Evolutionary conservation across 1,140 invertebrate genomes (phyloP).

Genomic region (Neotoxoptera formosana): DNA sequence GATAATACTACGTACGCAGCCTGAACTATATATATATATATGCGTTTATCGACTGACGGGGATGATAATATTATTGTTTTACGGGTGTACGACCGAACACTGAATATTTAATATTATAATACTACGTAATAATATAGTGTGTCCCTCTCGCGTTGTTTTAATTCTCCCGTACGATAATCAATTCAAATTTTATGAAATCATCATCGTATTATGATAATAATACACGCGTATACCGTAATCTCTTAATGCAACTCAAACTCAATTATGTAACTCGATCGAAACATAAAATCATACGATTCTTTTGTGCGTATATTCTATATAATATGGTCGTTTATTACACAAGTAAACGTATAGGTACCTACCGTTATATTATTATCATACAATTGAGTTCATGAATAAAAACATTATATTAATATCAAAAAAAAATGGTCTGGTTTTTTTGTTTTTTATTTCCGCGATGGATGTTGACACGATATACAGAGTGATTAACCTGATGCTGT

Average conservation of each 20-base stretch:
- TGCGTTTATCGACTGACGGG: neutral
- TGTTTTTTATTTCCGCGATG: too few relatives aligned
- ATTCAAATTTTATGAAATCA: neutral
- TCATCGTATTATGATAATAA: neutral
- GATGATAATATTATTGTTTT: neutral
- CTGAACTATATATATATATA: neutral
- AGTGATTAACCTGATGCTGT: neutral
- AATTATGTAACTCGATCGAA: neutral
- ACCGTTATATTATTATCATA: neutral
- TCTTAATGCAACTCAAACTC: neutral
- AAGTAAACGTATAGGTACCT: neutral
- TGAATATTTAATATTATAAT: slow-evolving; percentile 1
- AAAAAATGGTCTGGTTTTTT: neutral
- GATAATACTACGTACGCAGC: neutral
- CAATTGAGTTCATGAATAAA: neutral
- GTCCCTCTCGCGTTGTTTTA: neutral
- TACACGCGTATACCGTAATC: neutral
- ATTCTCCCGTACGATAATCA: neutral
- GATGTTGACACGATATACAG: too few relatives aligned
- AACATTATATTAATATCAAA: neutral
- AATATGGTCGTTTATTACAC: neutral
- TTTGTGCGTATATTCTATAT: neutral
- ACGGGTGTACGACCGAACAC: neutral
- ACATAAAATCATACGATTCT: neutral
- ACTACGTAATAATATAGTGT: neutral